Base-by-base conservation (phyloP, 2,113 vertebrate genomes). In the Pelecanus crispus region DNA sequence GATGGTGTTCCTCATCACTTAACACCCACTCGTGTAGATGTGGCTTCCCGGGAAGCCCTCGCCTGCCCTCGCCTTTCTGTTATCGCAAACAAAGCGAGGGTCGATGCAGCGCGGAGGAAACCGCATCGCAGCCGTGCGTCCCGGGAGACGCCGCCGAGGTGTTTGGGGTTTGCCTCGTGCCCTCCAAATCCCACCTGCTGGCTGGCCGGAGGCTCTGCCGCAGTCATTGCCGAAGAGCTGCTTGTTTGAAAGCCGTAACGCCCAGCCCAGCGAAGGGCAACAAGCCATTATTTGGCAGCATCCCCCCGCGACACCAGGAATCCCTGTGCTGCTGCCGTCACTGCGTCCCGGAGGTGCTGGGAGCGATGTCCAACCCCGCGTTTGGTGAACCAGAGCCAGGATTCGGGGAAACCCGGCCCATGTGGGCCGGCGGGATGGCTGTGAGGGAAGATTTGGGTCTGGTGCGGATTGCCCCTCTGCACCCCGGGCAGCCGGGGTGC, bases 71-170 rank as follows among this genome's bases (percentile, higher is more conserved):
- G 8, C 61, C 68, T 21, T 13, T 52, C 62, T 40, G 42, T 74
- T 71, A 61, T n/a, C 18, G 1, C 71, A 52, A 47, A 32, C 20
- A 19, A 84, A 68, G 75, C 6, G 1, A 63, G 82, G 71, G 55
- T 8, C 4, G 91, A 44, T 61, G 81, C 7, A 1, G 47, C 24
- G 5, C 10, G 1, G 63, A 70, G 59, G 80, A 74, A 83, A 4
- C 50, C 6, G 0, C 63, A 22, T 32, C 9, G 3, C 0, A 7
- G 22, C 70, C 6, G 0, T 11, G 58, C 6, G 1, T 32, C 55
- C 82, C 2, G 0, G 56, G 50, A 66, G 7, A 58, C 18, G 14
- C 67, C 3, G 0, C 0, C 0, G 47, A 49, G 25, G 2, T n/a
- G 10, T 42, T 55, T 25, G 67, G 58, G 42, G 19, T 85, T 65